phyloP scores from a whole-genome alignment of 2,797 vertebrate species.

The Dryobates pubescens region DNA sequence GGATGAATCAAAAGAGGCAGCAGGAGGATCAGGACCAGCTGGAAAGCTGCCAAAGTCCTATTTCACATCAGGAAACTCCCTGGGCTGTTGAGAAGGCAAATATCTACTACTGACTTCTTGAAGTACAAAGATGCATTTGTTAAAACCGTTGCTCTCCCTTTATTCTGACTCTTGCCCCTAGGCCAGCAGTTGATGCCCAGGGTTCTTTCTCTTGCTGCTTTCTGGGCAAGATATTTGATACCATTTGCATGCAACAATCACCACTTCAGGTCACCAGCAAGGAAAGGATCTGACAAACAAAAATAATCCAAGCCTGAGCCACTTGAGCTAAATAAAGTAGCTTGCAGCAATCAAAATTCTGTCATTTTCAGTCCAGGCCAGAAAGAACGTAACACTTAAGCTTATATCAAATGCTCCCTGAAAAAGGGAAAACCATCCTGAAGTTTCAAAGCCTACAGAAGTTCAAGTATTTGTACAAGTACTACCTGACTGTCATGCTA shows the following conservation, averaged over 20 bases:
- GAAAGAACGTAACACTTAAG: not conserved
- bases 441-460: not conserved
- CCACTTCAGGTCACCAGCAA: not conserved
- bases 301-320: not conserved
- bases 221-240: not conserved
- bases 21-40: not conserved
- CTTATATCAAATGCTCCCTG: not conserved
- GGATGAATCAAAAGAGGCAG: not conserved
- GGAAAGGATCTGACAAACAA: slow-evolving; percentile 3
- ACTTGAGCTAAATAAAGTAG: not conserved
- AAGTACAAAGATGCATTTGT: not conserved
- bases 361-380: not conserved
- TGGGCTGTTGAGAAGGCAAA: not conserved
- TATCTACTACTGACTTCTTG: not conserved
- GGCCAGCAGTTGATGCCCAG: not conserved
- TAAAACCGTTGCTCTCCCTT: not conserved
- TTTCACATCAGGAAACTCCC: slow-evolving; percentile 5
- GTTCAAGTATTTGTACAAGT: not conserved
- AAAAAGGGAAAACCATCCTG: not conserved
- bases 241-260: not conserved
- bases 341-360: not conserved
- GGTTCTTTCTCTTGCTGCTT: not conserved
- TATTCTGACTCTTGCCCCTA: not conserved
- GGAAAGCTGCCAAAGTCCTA: slow-evolving; percentile 11
- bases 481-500: not conserved